Evolutionary conservation across 53 echinoderm and acorn worm species (phyloP), one percentile per base, ranked within the genome.

Genomic region (Patiria pectinifera): DNA sequence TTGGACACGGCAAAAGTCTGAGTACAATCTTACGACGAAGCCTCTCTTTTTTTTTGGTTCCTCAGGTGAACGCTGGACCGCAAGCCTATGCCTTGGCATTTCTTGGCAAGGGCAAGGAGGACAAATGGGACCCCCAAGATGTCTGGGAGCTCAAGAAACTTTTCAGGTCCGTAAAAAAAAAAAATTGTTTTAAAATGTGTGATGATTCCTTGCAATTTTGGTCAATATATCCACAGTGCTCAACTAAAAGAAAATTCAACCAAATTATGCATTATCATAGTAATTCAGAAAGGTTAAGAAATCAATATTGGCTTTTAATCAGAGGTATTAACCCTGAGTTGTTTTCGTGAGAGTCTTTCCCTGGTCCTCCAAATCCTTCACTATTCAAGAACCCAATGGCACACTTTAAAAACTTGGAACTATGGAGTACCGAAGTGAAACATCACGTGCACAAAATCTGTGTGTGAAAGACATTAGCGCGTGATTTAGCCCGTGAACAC

Each of bases 21-120:
- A 53, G 8, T 8, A 8, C 53, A 53, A 53, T 53, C 1, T 53
- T 53, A 53, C 53, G 8, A 18, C 78, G 46, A 60, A 45, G 44
- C 69, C 35, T 61, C 22, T 83, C 72, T 19, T 80, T 15, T 63
- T 47, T 62, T 14, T 15, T 18, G 3, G 12, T 16, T 66, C 10
- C 66, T 66, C 66, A 97, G 97, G 97, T 97, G 48, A 97, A 99
- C 84, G 99, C 99, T 25, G 99, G 99, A 43, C 99, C 99, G 21
- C 95, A 95, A 63, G 99, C 99, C 59, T 99, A 99, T 87, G 99
- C 99, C 58, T 94, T 97, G 18, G 96, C 99, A 21, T 99, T 99
- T 85, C 72, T 99, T 3, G 96, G 96, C 0, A 95, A 94, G 58
- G 95, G 70, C 14, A 89, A 96, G n/a, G 98, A 96, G 71, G 94